These are phyloP conservation scores for Apocrypta bakeri DNA, from an alignment of 1,140 invertebrate genomes.

Conservation along the genomic window DNA sequence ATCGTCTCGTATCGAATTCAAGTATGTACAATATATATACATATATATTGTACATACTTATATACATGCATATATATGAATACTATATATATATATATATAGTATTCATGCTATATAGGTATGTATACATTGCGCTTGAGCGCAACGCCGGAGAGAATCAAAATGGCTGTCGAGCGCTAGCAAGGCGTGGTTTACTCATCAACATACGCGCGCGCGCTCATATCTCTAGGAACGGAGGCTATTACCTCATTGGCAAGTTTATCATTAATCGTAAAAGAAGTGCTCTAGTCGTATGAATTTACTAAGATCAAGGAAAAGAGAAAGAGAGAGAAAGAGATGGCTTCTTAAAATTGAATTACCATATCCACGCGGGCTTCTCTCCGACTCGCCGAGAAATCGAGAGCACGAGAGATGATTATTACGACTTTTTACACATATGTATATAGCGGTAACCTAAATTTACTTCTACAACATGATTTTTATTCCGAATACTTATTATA, in stretches of 20 bases:
- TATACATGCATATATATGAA: no score
- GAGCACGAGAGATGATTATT: background rate
- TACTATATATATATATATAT: no score
- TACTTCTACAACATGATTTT: no score
- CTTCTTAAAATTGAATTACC: background rate
- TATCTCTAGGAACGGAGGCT: slow-evolving; percentile 17
- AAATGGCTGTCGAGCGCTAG: slow-evolving; percentile 54
- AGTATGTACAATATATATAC: no score
- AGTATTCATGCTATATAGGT: no score
- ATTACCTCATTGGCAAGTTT: slow-evolving; percentile 42
- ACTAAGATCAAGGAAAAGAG: background rate
- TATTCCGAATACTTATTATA: no score
- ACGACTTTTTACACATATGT: background rate
- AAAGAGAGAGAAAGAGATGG: slow-evolving; percentile 9
- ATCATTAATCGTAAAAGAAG: slow-evolving; percentile 28
- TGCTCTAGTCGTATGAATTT: background rate
- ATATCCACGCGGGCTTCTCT: background rate
- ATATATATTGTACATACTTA: no score
- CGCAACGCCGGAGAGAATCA: slow-evolving; percentile 42
- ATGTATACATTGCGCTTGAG: slow-evolving; percentile 24
- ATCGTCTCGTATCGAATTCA: no score
- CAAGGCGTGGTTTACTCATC: slow-evolving; percentile 59
- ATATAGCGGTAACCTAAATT: no score
- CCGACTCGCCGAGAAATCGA: no score
- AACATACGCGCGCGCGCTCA: slow-evolving; percentile 11